Evolutionary conservation across 2,888 invertebrate species (phyloP).

Genomic region (Meganola albula): DNA sequence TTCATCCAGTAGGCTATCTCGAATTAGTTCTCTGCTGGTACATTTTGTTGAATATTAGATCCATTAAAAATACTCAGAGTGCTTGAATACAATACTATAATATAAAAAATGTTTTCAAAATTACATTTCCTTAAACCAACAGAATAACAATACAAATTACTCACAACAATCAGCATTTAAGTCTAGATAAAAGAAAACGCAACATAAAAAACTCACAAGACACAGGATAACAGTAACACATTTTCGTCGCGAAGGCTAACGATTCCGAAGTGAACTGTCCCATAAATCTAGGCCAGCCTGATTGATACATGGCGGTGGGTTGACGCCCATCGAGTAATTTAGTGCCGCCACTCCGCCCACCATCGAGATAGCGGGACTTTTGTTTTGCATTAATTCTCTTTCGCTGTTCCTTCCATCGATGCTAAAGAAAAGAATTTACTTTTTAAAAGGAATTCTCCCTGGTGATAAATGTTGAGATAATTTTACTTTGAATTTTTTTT

Average conservation of each 20-base stretch:
- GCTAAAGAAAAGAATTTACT: slow-evolving; percentile 36
- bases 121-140: too few species aligned
- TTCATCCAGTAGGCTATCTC: too few species aligned
- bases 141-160: too few species aligned
- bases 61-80: too few species aligned
- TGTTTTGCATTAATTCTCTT: slow-evolving; percentile 77
- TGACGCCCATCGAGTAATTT: slow-evolving; percentile 82
- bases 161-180: slow-evolving; percentile 17
- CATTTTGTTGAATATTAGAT: too few species aligned
- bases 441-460: slow-evolving; percentile 30
- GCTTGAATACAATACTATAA: too few species aligned
- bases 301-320: slow-evolving; percentile 79
- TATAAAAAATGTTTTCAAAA: too few species aligned
- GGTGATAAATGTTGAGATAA: slow-evolving; percentile 32
- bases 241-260: slow-evolving; percentile 75
- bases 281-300: slow-evolving; percentile 70
- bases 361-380: slow-evolving; percentile 73
- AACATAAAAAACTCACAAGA: slow-evolving; percentile 46
- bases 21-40: too few species aligned
- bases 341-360: slow-evolving; percentile 80
- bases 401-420: slow-evolving; percentile 40
- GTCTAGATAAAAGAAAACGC: slow-evolving; percentile 21
- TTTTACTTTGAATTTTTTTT: slow-evolving; percentile 21
- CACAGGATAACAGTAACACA: slow-evolving; percentile 65
- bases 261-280: slow-evolving; percentile 74